phyloP scores from a whole-genome alignment of 2,113 vertebrate species.

The Thalassoma bifasciatum region DNA sequence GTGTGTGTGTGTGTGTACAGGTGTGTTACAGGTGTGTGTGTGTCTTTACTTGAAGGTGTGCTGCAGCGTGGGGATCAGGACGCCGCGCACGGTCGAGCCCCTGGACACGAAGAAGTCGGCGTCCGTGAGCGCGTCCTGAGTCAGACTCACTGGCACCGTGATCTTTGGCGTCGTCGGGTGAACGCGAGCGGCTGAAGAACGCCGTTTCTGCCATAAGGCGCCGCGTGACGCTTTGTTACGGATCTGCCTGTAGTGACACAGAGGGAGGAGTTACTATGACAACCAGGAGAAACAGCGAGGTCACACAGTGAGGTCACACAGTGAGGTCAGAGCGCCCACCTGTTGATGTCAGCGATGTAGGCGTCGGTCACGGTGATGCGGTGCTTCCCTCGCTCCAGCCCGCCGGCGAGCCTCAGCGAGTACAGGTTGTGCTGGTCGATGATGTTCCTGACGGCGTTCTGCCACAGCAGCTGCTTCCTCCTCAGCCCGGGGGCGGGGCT shows the following conservation, averaged over 20 bases:
- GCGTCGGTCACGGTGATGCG: slow-evolving; percentile 70
- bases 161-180: slow-evolving; percentile 11
- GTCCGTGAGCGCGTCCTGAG: slow-evolving; percentile 21
- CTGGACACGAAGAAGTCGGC: slow-evolving; percentile 68
- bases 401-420: slow-evolving; percentile 43
- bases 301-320: too few species aligned
- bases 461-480: slow-evolving; percentile 70
- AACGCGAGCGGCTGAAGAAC: slow-evolving; percentile 46
- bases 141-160: not conserved
- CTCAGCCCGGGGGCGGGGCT: slow-evolving; percentile 21
- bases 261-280: too few species aligned
- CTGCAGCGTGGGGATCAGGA: slow-evolving; percentile 73
- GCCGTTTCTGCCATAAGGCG: slow-evolving; percentile 45
- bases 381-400: slow-evolving; percentile 42
- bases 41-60: slow-evolving; percentile 70
- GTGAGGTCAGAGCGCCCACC: slow-evolving; percentile 12
- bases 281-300: not conserved
- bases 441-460: slow-evolving; percentile 69
- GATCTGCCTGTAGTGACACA: slow-evolving; percentile 60
- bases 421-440: slow-evolving; percentile 67
- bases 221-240: slow-evolving; percentile 56
- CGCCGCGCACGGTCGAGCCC: slow-evolving; percentile 57
- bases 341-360: slow-evolving; percentile 76
- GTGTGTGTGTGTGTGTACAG: too few species aligned
- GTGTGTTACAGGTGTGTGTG: too few species aligned